These are phyloP conservation scores for Prunella fulvescens DNA, from an alignment of 2,113 vertebrate species.

Conservation along the genomic window DNA sequence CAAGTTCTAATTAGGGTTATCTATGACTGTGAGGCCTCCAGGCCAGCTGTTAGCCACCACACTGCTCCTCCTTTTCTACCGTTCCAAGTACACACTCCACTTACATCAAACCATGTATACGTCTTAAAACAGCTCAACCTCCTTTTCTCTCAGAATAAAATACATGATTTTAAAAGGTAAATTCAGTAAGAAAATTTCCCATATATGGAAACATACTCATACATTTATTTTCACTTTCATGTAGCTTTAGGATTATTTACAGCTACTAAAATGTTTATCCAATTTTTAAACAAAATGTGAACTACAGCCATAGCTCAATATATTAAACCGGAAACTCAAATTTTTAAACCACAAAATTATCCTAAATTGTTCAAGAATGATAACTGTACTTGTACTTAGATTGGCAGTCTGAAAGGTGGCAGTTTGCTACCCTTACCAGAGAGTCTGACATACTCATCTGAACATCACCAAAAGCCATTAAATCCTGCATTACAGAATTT, in stretches of 20 bases:
- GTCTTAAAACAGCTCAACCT: background rate
- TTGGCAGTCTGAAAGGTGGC: background rate
- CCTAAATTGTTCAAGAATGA: background rate
- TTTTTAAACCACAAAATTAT: background rate
- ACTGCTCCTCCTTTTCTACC: background rate
- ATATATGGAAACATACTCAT: background rate
- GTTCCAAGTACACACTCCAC: rapidly evolving
- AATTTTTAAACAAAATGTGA: background rate
- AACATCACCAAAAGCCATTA: background rate
- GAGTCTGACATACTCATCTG: background rate
- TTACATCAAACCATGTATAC: background rate
- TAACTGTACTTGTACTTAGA: background rate
- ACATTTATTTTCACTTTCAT: background rate
- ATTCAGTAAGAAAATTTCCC: background rate
- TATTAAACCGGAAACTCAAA: background rate
- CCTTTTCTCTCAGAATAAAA: background rate
- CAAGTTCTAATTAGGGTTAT: background rate
- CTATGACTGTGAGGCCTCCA: background rate
- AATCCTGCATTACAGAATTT: background rate
- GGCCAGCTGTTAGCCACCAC: background rate
- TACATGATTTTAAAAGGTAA: background rate
- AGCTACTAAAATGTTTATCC: background rate
- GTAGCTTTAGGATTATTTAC: background rate
- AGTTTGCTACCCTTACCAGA: background rate
- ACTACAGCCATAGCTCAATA: background rate